Percentiles rank a stretch among this genome's conserved stretches.
Evolutionary conservation across 2,797 vertebrate species (phyloP).

Genomic region (Arnoldichthys spilopterus): DNA sequence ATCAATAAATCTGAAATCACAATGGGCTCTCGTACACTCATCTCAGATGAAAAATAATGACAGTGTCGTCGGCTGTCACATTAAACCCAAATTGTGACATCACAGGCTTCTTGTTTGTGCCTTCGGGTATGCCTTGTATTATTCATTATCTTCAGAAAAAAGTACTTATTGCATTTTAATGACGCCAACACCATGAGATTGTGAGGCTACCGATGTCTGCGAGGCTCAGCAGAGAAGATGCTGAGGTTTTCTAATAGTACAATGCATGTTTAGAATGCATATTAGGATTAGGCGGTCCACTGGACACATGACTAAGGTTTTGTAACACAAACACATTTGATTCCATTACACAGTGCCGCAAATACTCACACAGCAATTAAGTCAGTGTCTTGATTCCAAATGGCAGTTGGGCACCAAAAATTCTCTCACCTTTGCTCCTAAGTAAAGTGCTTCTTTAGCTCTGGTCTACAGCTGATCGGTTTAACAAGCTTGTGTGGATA

Average conservation of each 20-base stretch:
- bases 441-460: neutral
- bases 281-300: neutral
- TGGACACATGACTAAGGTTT: conserved; percentile 1
- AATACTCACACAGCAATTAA: conserved; percentile 35
- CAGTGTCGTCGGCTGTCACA: neutral
- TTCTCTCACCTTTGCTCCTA: neutral
- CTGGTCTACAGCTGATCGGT: too few relatives aligned
- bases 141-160: conserved; percentile 33
- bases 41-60: conserved; percentile 1
- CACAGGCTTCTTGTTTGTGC: neutral
- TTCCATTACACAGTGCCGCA: conserved; percentile 45
- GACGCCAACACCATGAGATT: neutral
- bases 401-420: neutral
- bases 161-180: conserved; percentile 32
- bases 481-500: neutral
- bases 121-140: conserved; percentile 13
- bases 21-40: neutral
- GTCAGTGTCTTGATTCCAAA: conserved; percentile 31
- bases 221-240: neutral
- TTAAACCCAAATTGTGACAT: conserved; percentile 22
- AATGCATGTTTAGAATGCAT: neutral
- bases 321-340: neutral
- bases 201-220: conserved; percentile 7
- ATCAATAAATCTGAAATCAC: neutral
- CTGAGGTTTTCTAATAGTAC: neutral